Evolutionary conservation across 2,113 vertebrate genomes (phyloP).

Genomic region (Takifugu flavidus): DNA sequence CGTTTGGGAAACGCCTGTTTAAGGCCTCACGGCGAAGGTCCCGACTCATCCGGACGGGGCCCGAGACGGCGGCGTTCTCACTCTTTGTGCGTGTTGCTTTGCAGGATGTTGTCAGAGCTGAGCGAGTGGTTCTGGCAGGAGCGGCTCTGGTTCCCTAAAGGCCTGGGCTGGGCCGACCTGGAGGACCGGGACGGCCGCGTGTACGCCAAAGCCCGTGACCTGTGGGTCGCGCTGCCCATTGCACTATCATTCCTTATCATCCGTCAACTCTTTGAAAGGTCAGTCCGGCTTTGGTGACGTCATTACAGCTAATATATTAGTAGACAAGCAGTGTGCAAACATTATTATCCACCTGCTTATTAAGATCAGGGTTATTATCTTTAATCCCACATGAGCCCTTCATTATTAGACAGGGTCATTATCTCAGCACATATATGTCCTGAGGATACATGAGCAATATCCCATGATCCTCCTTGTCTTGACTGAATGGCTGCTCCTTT

Average conservation of each 20-base stretch:
- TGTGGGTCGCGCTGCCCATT: slow-evolving; percentile 86
- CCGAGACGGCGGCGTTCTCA: neutral
- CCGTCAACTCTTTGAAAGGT: slow-evolving; percentile 91
- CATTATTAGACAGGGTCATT: no score
- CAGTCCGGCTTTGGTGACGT: slow-evolving; percentile 42
- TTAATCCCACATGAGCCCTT: no score
- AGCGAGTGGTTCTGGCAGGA: slow-evolving; percentile 94
- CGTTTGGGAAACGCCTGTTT: no score
- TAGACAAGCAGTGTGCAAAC: no score
- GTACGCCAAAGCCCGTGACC: slow-evolving; percentile 84
- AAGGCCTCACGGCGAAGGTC: no score
- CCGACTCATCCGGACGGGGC: no score
- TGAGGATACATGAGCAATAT: neutral
- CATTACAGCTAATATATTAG: neutral
- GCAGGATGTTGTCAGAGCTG: slow-evolving; percentile 85
- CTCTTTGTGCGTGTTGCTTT: neutral
- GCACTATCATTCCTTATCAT: slow-evolving; percentile 85
- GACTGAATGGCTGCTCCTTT: neutral
- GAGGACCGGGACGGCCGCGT: slow-evolving; percentile 84
- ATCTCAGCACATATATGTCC: no score
- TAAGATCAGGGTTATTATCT: no score
- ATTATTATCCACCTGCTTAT: no score
- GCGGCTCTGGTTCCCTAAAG: slow-evolving; percentile 86
- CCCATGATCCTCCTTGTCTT: no score
- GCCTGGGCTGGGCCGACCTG: slow-evolving; percentile 90